phyloP scores from a whole-genome alignment of 2,888 invertebrate genomes.

The Plemyria rubiginata region DNA sequence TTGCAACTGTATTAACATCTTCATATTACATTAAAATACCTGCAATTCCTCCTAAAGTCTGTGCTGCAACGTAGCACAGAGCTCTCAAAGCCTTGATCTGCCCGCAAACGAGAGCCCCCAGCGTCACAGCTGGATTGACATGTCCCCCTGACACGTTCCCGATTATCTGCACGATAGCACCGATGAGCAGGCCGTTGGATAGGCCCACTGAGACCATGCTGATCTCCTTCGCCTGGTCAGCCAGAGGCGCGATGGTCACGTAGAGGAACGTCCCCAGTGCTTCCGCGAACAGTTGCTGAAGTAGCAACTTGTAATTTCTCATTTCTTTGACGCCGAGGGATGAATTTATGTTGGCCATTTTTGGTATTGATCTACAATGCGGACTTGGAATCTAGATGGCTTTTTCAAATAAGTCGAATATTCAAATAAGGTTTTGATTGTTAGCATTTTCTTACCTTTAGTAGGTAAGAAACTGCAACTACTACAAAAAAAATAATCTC shows the following conservation, averaged over 20 bases:
- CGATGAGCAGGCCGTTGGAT: conserved; percentile 44
- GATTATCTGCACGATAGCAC: conserved; percentile 46
- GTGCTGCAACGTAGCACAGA: conserved; percentile 47
- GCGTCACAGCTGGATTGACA: conserved; percentile 53
- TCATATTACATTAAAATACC: conserved; percentile 28
- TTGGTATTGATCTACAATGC: background rate
- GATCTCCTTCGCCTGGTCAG: conserved; percentile 23
- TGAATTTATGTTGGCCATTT: conserved; percentile 28
- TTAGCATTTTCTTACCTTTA: too few species aligned
- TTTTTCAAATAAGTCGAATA: background rate
- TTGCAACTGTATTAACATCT: too few species aligned
- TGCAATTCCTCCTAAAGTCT: conserved; percentile 46
- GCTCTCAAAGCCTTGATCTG: conserved; percentile 50
- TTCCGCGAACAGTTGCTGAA: conserved; percentile 49
- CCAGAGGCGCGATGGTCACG: conserved; percentile 41
- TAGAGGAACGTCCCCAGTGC: conserved; percentile 48
- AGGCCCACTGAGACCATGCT: conserved; percentile 37
- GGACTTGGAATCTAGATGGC: conserved; percentile 25
- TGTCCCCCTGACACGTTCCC: conserved; percentile 53
- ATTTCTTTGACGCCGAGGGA: conserved; percentile 45
- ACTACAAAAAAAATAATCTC: too few species aligned
- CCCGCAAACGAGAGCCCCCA: conserved; percentile 46
- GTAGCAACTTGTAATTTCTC: conserved; percentile 33
- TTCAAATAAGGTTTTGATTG: too few species aligned
- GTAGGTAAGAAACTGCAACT: too few species aligned